phyloP scores from a whole-genome alignment of 2,113 vertebrate species.

The Globicephala melas region DNA sequence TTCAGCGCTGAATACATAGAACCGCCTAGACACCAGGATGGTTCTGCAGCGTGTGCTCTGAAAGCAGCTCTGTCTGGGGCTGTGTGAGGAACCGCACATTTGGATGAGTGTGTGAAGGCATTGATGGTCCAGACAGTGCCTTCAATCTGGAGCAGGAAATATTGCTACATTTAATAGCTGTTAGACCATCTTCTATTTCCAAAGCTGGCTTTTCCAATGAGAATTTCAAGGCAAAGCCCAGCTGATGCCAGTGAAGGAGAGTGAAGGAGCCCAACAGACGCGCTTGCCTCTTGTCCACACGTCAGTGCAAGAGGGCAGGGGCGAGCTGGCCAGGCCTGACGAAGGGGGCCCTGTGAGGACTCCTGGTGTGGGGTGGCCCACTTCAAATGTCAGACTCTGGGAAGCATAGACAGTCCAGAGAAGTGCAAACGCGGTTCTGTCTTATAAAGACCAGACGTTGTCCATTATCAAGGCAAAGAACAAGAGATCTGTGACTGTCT shows the following conservation, averaged over 20 bases:
- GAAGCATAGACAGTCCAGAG: not conserved
- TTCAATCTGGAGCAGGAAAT: not conserved
- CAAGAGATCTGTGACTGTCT: accelerated
- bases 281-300: not conserved
- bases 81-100: no score
- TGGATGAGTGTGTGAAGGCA: accelerated
- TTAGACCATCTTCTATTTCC: not conserved
- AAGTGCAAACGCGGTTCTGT: not conserved
- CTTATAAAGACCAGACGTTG: not conserved
- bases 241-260: not conserved
- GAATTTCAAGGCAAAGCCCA: not conserved
- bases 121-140: accelerated
- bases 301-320: not conserved
- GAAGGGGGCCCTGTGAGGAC: not conserved
- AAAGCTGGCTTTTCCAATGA: not conserved
- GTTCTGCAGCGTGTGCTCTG: accelerated
- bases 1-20: accelerated
- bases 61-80: accelerated
- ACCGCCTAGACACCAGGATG: accelerated
- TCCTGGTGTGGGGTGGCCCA: accelerated
- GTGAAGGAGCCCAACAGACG: not conserved
- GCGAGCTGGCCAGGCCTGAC: not conserved
- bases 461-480: not conserved
- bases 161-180: not conserved
- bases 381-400: not conserved